These are phyloP conservation scores for Cairina moschata DNA, from an alignment of 2,113 vertebrate species.

Conservation along the genomic window DNA sequence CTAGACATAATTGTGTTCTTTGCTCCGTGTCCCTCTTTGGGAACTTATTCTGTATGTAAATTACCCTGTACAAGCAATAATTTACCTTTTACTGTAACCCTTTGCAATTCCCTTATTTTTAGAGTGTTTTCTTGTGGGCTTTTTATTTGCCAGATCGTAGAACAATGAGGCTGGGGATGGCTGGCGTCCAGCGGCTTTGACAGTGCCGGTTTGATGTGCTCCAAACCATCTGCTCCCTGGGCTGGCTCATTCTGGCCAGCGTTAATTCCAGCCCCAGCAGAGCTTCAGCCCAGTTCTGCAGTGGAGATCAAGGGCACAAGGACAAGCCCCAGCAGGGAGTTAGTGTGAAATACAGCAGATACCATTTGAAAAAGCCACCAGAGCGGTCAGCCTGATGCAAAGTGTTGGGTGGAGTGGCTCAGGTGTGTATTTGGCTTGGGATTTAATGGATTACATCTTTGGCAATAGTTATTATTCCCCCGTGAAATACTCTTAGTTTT, in stretches of 20 bases:
- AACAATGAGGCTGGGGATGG: not conserved
- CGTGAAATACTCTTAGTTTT: not conserved
- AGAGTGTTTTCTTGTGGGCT: not conserved
- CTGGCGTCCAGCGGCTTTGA: not conserved
- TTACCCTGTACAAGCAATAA: constrained; percentile 29
- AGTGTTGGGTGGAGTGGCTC: not conserved
- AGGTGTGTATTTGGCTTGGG: not conserved
- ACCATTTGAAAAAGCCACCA: not conserved
- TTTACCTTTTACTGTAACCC: constrained; percentile 17
- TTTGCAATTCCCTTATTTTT: not conserved
- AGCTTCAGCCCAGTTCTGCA: not conserved
- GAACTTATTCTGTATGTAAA: constrained; percentile 18
- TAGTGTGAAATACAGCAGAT: not conserved
- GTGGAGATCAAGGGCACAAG: not conserved
- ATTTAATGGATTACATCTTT: not conserved
- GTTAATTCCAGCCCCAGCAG: not conserved
- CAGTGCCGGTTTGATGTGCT: not conserved
- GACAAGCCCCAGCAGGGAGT: not conserved
- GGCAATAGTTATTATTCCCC: fast-evolving
- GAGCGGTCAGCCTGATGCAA: not conserved
- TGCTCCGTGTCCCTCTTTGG: not conserved
- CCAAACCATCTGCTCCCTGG: not conserved
- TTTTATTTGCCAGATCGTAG: not conserved
- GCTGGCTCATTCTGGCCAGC: not conserved
- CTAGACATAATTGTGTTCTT: not conserved